Conservation (phyloP, 2,113 vertebrate genomes). For the Cettia cetti region DNA sequence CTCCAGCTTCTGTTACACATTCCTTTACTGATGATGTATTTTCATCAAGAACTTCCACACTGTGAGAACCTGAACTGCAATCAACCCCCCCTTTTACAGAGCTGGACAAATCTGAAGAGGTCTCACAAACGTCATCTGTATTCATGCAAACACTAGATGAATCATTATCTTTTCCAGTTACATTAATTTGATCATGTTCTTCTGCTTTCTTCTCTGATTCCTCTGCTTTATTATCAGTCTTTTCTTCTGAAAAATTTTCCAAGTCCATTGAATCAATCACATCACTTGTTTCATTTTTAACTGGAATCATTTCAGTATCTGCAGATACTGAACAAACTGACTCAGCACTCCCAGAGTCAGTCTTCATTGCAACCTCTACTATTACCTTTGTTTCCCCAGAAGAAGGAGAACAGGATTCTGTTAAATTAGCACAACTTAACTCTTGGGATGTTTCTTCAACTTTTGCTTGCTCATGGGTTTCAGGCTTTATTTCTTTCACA, state of each 20-base stretch:
- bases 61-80: constrained; percentile 28
- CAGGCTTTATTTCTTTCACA: constrained; percentile 35
- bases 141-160: constrained; percentile 69
- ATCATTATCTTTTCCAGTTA: constrained; percentile 37
- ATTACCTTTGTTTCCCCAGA: constrained; percentile 46
- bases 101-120: constrained; percentile 17
- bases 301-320: constrained; percentile 35
- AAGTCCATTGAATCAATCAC: constrained; percentile 11
- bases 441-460: constrained; percentile 31
- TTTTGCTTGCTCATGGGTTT: constrained; percentile 19
- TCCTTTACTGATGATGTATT: constrained; percentile 18
- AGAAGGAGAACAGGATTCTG: constrained; percentile 17
- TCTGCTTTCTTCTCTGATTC: constrained; percentile 26
- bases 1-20: constrained; percentile 9
- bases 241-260: constrained; percentile 28
- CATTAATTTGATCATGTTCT: constrained; percentile 12
- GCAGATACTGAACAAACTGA: constrained; percentile 42
- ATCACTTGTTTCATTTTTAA: constrained; percentile 32
- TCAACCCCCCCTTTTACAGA: constrained; percentile 17
- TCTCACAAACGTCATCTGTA: constrained; percentile 76
- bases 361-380: constrained; percentile 13
- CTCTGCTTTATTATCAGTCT: constrained; percentile 49
- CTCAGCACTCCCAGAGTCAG: not conserved
- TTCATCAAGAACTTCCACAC: constrained; percentile 16
- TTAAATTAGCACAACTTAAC: constrained; percentile 26